phyloP scores from a whole-genome alignment of 2,797 vertebrate genomes.

The Champsocephalus esox region DNA sequence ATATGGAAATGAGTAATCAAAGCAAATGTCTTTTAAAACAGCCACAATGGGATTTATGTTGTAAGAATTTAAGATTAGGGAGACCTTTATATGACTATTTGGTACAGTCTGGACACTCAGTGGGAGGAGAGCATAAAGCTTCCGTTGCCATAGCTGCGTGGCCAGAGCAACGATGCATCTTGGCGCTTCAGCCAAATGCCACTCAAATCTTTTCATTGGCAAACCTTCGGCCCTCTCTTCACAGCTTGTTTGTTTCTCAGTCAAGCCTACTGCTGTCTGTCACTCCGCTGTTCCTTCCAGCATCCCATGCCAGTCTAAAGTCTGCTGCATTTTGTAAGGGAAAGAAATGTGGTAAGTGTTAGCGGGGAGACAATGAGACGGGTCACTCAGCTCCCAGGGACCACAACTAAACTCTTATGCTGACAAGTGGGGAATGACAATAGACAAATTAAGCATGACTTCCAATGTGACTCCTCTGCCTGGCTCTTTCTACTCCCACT shows the following conservation, averaged over 20 bases:
- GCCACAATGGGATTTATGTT: conserved; percentile 26
- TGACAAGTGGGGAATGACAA: conserved; percentile 51
- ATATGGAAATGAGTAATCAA: conserved; percentile 42
- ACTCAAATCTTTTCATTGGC: conserved; percentile 85
- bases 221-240: conserved; percentile 75
- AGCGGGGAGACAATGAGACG: conserved; percentile 54
- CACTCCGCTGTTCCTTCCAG: conserved; percentile 66
- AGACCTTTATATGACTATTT: conserved; percentile 68
- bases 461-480: conserved; percentile 7
- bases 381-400: conserved; percentile 67
- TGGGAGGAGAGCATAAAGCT: conserved; percentile 68
- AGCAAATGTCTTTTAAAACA: conserved; percentile 47
- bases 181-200: conserved; percentile 76
- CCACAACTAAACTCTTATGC: conserved; percentile 59
- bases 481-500: conserved; percentile 37
- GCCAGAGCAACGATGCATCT: conserved; percentile 74
- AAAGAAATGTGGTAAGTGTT: conserved; percentile 68
- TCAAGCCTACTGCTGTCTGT: conserved; percentile 77
- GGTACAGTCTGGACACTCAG: conserved; percentile 70
- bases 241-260: conserved; percentile 81
- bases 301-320: conserved; percentile 58
- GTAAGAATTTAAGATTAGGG: conserved; percentile 30
- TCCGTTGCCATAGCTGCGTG: conserved; percentile 80
- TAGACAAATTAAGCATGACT: conserved; percentile 59
- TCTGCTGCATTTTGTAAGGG: conserved; percentile 61